These are phyloP conservation scores for Triplophysa tibetana DNA, from an alignment of 2,113 vertebrate species.

Conservation along the genomic window DNA sequence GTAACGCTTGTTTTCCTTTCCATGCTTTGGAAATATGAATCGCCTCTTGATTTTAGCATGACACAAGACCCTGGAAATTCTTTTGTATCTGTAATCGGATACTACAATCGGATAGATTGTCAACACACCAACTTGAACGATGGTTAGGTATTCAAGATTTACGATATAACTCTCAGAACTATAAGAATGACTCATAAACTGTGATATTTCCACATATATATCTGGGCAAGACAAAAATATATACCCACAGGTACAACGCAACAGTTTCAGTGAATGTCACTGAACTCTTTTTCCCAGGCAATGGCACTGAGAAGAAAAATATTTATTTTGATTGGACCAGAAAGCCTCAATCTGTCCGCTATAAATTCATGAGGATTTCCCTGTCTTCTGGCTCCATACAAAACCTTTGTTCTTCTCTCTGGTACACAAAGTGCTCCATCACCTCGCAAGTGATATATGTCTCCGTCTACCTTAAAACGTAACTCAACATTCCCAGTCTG, in stretches of 20 bases:
- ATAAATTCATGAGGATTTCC: constrained; percentile 35
- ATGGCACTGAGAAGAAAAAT: neutral
- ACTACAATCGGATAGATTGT: constrained; percentile 16
- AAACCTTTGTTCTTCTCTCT: constrained; percentile 32
- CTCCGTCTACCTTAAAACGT: constrained; percentile 14
- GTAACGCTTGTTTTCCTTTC: constrained; percentile 61
- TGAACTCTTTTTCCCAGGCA: neutral
- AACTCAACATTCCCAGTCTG: constrained; percentile 6
- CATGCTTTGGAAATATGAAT: constrained; percentile 50
- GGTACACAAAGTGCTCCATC: constrained; percentile 1
- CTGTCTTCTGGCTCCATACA: neutral
- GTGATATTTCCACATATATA: neutral
- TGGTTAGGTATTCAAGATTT: neutral
- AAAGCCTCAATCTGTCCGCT: constrained; percentile 39
- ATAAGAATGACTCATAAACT: constrained; percentile 1
- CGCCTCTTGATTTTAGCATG: constrained; percentile 44
- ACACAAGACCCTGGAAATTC: constrained; percentile 46
- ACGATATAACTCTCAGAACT: neutral
- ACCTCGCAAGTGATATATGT: neutral
- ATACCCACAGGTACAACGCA: neutral
- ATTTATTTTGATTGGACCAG: constrained; percentile 12
- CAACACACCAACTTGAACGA: neutral
- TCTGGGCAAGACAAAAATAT: neutral
- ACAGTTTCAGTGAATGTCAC: neutral
- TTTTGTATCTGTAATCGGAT: constrained; percentile 50